Base-by-base conservation (phyloP, 2,113 vertebrate genomes). In the Burhinus bistriatus region DNA sequence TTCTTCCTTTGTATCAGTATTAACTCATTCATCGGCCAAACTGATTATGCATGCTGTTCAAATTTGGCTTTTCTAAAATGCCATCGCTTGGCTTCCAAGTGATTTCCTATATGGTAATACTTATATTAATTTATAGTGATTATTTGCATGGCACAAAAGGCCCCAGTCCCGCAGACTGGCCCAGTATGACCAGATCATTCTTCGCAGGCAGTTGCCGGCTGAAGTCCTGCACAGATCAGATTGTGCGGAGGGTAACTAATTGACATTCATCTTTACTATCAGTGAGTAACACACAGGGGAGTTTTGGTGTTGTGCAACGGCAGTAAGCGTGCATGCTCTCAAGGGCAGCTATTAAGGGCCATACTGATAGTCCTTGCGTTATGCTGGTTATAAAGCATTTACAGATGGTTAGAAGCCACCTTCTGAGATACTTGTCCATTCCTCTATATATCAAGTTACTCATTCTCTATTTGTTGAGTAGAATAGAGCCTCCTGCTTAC, bases 61-160 rank as follows among this genome's bases (percentile, higher is more conserved):
- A 47, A 93, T 75, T 29, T 76, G 34, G 89, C 89, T 81, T 95
- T 95, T 87, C 47, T 89, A 83, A 94, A 93, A 95, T 90, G 89
- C 59, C 80, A 82, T 23, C 76, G 89, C 83, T 82, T 65, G 73
- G 34, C 65, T 69, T 94, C 73, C 82, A 36, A 89, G 61, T 42
- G 69, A 94, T 92, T 79, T 82, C 65, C 89, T 80, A 75, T 12
- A 19, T 2, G 12, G 80, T 55, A 76, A 68, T 36, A 79, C n/a
- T 68, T 72, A 40, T 57, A 78, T 71, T 79, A 72, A 95, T 93
- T 95, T 87, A 52, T 29, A 57, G 81, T 22, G 36, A 85, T 89
- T 82, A 84, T 87, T 66, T 87, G 42, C 57, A 47, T 30, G 65
- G 59, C 51, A 36, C 54, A 80, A 87, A 58, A 66, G 70, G 78